A percentile compares a stretch with the other conserved stretches of the same genome.
phyloP scores from a whole-genome alignment of 2,888 invertebrate species.

The Phyllotreta striolata region DNA sequence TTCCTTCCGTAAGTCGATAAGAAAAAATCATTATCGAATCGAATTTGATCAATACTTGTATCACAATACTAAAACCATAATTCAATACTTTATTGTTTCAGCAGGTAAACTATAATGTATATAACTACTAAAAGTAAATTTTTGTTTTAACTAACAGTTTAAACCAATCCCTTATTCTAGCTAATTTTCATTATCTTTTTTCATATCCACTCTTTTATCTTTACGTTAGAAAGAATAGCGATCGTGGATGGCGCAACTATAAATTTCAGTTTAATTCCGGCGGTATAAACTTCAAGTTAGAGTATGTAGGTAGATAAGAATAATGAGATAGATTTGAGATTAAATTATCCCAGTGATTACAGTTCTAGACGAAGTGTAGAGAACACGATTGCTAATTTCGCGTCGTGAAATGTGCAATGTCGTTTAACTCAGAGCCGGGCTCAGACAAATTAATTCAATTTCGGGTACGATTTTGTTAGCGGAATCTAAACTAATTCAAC shows the following conservation, averaged over 20 bases:
- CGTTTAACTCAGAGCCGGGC: background rate
- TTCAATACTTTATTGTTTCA: no score
- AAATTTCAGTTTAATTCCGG: background rate
- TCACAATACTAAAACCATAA: no score
- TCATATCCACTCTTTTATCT: background rate
- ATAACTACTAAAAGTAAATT: no score
- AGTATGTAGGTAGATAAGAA: slow-evolving; percentile 10
- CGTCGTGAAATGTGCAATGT: slow-evolving; percentile 5
- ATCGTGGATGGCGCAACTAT: slow-evolving; percentile 1
- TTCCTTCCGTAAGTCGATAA: slow-evolving; percentile 42
- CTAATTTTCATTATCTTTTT: background rate
- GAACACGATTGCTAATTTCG: slow-evolving; percentile 12
- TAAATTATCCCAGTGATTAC: slow-evolving; percentile 11
- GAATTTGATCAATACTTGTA: background rate
- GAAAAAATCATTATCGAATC: background rate
- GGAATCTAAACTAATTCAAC: no score
- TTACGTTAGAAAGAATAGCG: slow-evolving; percentile 1
- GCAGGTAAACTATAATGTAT: no score
- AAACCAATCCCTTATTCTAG: background rate
- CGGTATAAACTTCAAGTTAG: slow-evolving; percentile 8
- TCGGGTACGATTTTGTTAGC: no score
- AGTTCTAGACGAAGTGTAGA: slow-evolving; percentile 13
- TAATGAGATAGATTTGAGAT: slow-evolving; percentile 14
- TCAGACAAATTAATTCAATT: background rate
- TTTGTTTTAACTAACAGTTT: background rate